Base-by-base conservation (phyloP, 2,888 invertebrate genomes). In the Abrostola tripartita region DNA sequence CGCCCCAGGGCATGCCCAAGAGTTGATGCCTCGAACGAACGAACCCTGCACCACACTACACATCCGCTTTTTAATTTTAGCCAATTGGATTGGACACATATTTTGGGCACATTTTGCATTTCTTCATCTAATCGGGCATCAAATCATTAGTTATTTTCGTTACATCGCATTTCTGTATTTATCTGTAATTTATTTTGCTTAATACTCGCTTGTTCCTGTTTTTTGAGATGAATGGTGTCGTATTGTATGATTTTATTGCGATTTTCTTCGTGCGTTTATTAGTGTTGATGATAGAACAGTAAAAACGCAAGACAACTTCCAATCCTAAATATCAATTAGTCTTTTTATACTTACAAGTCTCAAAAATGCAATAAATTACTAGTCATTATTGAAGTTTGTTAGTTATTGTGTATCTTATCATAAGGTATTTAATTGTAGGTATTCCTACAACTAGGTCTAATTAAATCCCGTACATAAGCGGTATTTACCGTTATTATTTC, bases 1-100 rank as follows among this genome's bases (percentile, higher is more conserved):
- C 96, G 76, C 95, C 95, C 69, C 96, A 96, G 85, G 95, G 95
- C 86, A 95, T 95, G 95, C 95, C 95, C 87, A 95, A 95, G 90
- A 95, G 95, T 94, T 95, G 94, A 95, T 90, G 87, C 81, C 76
- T 81, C 89, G 87, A 90, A 90, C 89, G 90, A 90, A 91, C 89
- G 91, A 90, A 89, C 81, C 87, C 86, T 79, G 84, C 85, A 84
- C 87, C 87, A 85, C 82, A 82, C 79, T 75, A 83, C 83, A 89
- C 86, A 89, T 89, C 90, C 85, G 92, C 93, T 93, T 93, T 84
- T 88, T 92, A 90, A 89, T 84, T 86, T 84, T 88, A 90, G 86
- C 85, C 84, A 86, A 88, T 88, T 85, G 81, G 86, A 89, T 90
- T 90, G 90, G 90, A 89, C 82, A 84, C 76, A 84, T 86, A 83